These are phyloP conservation scores for Lycodopsis pacificus DNA, from an alignment of 2,797 vertebrate species.

Conservation along the genomic window DNA sequence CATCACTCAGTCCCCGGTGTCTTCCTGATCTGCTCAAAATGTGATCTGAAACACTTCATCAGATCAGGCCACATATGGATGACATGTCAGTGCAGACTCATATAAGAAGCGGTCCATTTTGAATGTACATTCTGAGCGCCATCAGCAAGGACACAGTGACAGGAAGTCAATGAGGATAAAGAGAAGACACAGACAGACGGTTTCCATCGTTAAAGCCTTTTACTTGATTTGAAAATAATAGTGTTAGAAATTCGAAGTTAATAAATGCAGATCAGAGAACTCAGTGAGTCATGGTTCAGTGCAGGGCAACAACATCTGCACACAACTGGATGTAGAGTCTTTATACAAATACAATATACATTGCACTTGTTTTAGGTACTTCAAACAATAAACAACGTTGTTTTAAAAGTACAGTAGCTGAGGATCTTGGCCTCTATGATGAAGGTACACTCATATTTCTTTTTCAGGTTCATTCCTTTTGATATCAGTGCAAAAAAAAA, in stretches of 20 bases:
- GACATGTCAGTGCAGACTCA: conserved; percentile 15
- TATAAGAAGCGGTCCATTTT: conserved; percentile 6
- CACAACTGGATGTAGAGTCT: conserved; percentile 17
- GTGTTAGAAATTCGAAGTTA: conserved; percentile 50
- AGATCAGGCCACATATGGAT: conserved; percentile 19
- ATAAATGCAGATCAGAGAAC: conserved; percentile 49
- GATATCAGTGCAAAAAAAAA: conserved; percentile 78
- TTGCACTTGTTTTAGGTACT: conserved; percentile 50
- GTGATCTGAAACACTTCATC: conserved; percentile 37
- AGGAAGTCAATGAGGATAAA: conserved; percentile 49
- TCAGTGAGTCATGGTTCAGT: conserved; percentile 49
- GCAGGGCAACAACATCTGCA: conserved; percentile 15
- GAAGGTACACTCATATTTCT: conserved; percentile 38
- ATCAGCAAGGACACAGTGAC: conserved; percentile 31
- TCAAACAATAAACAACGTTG: conserved; percentile 63
- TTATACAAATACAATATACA: conserved; percentile 71
- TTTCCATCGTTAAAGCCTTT: conserved; percentile 42
- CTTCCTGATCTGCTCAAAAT: conserved; percentile 31
- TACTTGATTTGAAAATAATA: conserved; percentile 60
- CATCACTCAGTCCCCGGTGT: conserved; percentile 37
- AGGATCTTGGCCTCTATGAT: conserved; percentile 34
- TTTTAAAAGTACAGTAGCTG: conserved; percentile 24
- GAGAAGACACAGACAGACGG: conserved; percentile 13
- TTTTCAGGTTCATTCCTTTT: conserved; percentile 47
- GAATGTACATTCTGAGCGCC: conserved; percentile 5